Conservation (phyloP, 2,113 vertebrate genomes). For the Prietella phreatophila region DNA sequence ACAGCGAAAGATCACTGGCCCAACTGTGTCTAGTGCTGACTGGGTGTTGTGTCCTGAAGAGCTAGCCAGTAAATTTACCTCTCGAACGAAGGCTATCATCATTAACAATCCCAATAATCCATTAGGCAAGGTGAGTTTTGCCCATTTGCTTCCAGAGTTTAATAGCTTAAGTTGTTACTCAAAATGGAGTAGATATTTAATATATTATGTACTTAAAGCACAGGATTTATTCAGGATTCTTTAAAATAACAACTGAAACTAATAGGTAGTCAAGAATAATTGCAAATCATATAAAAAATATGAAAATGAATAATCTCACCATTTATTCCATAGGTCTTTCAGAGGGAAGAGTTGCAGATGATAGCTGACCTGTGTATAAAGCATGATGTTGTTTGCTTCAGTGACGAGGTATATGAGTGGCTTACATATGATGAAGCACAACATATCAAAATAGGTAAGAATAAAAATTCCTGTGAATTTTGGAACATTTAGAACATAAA, state of each 20-base stretch:
- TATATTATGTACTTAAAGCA: neutral
- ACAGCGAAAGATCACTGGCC: slow-evolving; percentile 68
- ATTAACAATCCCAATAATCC: slow-evolving; percentile 97
- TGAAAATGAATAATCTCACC: neutral
- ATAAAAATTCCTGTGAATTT: neutral
- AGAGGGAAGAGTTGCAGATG: slow-evolving; percentile 77
- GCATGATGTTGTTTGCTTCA: slow-evolving; percentile 84
- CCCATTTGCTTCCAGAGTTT: neutral
- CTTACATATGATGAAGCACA: slow-evolving; percentile 81
- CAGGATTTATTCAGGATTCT: neutral
- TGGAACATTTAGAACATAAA: neutral
- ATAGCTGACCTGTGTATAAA: slow-evolving; percentile 86
- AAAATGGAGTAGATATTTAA: neutral
- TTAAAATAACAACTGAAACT: neutral
- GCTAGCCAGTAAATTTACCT: slow-evolving; percentile 83
- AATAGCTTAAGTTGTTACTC: neutral
- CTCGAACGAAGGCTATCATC: slow-evolving; percentile 84
- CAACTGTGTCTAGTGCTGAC: slow-evolving; percentile 74
- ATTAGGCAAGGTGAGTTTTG: slow-evolving; percentile 83
- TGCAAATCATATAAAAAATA: neutral
- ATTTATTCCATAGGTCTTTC: slow-evolving; percentile 79
- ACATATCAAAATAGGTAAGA: slow-evolving; percentile 86
- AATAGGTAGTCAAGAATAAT: too few relatives aligned
- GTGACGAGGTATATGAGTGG: slow-evolving; percentile 96
- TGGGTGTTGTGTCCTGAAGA: slow-evolving; percentile 85